Evolutionary conservation across 2,113 vertebrate genomes (phyloP), one percentile per base, ranked within the genome.

Genomic region (Prietella phreatophila): DNA sequence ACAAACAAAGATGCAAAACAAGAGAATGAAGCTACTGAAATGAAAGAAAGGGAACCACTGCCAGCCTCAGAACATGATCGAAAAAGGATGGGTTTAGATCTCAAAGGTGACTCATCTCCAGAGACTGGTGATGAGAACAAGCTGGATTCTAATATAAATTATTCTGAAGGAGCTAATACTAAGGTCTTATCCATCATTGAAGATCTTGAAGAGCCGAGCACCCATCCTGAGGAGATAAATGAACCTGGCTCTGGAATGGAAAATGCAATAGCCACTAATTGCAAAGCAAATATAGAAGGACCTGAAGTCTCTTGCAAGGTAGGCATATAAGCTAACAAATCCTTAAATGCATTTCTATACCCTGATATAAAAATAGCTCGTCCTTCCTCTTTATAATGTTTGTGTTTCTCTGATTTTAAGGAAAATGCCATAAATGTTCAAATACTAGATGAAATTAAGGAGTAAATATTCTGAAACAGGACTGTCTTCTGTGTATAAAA

Each of bases 1-100:
- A 78, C 71, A 67, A 91, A 92, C 2, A 90, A 85, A 83, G 91
- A 91, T 20, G n/a, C n/a, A 50, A 88, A 90, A n/a, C 65, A 4
- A 7, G 42, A 33, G 25, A 75, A 91, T 36, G 87, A 91, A 63
- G 87, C 87, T 5, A 79, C 84, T 82, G 61, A 89, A 60, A 67
- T 0, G 3, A 50, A 88, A 71, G 47, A 86, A 55, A 36, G 36
- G 1, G 67, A 91, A 67, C 79, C 80, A 0, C 39, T 90, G 1
- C 3, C 8, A 61, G 85, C 36, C 15, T 61, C 86, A 36, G 90
- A 89, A 20, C 85, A 88, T 17, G 89, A 89, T 25, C 87, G 15
- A 87, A 22, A 87, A 0, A 11, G 3, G 11, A 86, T 86, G 84
- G 89, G 85, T 71, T 78, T 19, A 47, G 50, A 61, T 58, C 33